Base-by-base conservation (phyloP, 2,888 invertebrate species). In the Yponomeuta malinellus region DNA sequence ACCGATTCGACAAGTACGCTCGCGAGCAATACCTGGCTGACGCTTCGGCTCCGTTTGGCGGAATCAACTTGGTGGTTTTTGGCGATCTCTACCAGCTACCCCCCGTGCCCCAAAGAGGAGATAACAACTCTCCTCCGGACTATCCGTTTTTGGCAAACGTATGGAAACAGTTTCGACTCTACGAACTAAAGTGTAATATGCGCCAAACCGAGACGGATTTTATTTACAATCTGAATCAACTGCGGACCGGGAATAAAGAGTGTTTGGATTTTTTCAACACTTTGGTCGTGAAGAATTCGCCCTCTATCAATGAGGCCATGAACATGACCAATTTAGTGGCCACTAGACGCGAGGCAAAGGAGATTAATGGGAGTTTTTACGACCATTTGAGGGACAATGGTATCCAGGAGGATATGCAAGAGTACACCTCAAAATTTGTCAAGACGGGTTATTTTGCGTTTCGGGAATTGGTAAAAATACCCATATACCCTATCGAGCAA, bases 321-420 rank as follows among this genome's bases (percentile, higher is more conserved):
- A 65, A 65, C 10, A 65, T 65, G 65, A 65, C 65, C 65, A 65
- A 65, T 31, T 31, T 65, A 31, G 65, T 65, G 65, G 65, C 65
- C 29, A 65, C 65, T 31, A 65, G 29, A 31, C 65, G 65, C 65
- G 65, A 65, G 65, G 65, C 65, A 10, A n/a, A 65, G 29, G 65
- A 65, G n/a, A 65, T 65, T 65, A 65, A 65, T 65, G 23, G 31
- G 10, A n/a, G 31, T 31, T 65, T 65, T 65, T 65, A 65, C 31
- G 23, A 10, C 10, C 65, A 65, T 29, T 65, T 65, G 65, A 23
- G 65, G 23, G 15, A 23, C 63, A 63, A 63, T 31, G 59, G 12
- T 15, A 59, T 15, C 10, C 65, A 65, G 29, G 65, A 65, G 65
- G 65, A 65, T 31, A 23, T 29, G 65, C 10, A n/a, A 23, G 23